phyloP scores from a whole-genome alignment of 2,113 vertebrate genomes.

The Chamaea fasciata region DNA sequence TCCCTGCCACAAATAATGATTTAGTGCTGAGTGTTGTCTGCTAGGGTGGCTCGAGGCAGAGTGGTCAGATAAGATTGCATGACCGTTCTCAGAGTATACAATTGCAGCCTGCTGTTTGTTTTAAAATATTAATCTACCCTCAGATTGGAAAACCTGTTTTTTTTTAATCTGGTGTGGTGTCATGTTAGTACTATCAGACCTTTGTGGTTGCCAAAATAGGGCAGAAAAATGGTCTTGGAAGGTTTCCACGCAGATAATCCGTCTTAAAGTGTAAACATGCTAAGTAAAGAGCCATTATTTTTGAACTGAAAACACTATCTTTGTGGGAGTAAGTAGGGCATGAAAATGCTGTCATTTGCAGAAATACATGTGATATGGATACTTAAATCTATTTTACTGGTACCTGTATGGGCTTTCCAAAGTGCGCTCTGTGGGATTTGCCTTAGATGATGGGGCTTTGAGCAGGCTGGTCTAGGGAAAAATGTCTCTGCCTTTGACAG shows the following conservation, averaged over 20 bases:
- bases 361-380: background rate
- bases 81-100: background rate
- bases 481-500: accelerated
- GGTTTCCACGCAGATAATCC: background rate
- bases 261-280: background rate
- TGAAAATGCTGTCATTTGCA: background rate
- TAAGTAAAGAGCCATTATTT: background rate
- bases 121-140: constrained; percentile 26
- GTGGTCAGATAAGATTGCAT: background rate
- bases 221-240: background rate
- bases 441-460: background rate
- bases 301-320: background rate
- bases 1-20: background rate
- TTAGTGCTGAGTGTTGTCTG: background rate
- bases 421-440: background rate
- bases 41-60: background rate
- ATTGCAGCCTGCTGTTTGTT: constrained; percentile 29
- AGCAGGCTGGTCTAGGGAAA: background rate
- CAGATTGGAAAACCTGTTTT: background rate
- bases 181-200: background rate
- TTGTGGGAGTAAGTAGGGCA: background rate
- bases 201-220: background rate
- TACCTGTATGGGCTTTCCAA: background rate
- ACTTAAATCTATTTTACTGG: background rate
- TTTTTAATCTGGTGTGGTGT: background rate